phyloP scores from a whole-genome alignment of 2,888 invertebrate genomes.

The Noctua janthe region DNA sequence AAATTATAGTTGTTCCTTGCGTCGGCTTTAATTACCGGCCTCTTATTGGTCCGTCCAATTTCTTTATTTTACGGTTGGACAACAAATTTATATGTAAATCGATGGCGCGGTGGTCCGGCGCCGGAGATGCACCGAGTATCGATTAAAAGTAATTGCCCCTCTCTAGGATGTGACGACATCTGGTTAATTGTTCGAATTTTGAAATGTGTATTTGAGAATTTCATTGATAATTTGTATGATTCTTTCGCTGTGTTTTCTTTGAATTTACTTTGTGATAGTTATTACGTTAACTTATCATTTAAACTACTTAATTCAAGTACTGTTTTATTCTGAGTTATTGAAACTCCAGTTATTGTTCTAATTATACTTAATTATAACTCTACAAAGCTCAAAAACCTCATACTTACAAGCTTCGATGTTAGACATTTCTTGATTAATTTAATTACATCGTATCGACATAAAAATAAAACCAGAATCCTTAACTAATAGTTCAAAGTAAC shows the following conservation, averaged over 20 bases:
- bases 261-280: not conserved
- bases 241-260: not conserved
- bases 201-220: conserved; percentile 17
- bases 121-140: conserved; percentile 73
- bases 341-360: not conserved
- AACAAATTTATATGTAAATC: conserved; percentile 90
- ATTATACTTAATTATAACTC: conserved; percentile 6
- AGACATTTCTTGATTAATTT: conserved; percentile 44
- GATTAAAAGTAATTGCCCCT: conserved; percentile 79
- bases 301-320: not conserved
- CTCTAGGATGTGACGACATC: conserved; percentile 70
- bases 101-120: conserved; percentile 85
- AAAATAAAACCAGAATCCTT: conserved; percentile 62
- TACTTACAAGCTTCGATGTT: not conserved
- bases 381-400: not conserved
- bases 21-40: conserved; percentile 84
- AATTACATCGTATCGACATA: conserved; percentile 61
- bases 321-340: not conserved
- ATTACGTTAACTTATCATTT: not conserved
- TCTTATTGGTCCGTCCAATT: conserved; percentile 85
- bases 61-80: conserved; percentile 89
- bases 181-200: conserved; percentile 59
- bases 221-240: not conserved
- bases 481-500: conserved; percentile 70
- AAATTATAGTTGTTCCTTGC: conserved; percentile 83